phyloP scores from a whole-genome alignment of 2,888 invertebrate genomes.

The Leptinotarsa peninsularis region DNA sequence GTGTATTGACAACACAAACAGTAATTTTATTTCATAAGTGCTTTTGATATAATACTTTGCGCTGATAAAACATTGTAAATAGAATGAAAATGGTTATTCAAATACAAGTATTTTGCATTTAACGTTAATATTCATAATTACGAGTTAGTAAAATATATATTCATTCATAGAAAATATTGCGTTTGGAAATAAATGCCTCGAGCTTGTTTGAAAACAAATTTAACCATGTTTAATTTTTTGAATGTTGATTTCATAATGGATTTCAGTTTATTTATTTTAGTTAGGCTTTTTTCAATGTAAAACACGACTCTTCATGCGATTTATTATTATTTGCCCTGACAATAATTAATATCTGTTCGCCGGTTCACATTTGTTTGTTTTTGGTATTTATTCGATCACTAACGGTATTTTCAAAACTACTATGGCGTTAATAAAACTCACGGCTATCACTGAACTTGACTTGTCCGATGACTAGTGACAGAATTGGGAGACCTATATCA shows the following conservation, averaged over 20 bases:
- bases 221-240: not conserved
- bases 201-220: constrained; percentile 24
- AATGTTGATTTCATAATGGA: not conserved
- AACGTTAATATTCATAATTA: constrained; percentile 39
- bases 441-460: no score
- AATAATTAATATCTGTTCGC: constrained; percentile 7
- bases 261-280: constrained; percentile 27
- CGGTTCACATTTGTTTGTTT: not conserved
- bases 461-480: no score
- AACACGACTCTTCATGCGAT: constrained; percentile 21
- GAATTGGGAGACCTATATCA: no score
- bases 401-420: not conserved
- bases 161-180: constrained; percentile 33
- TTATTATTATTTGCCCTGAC: constrained; percentile 7
- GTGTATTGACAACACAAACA: no score
- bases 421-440: no score
- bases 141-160: constrained; percentile 44
- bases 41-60: constrained; percentile 10
- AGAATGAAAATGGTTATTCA: not conserved
- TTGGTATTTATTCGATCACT: not conserved
- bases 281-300: constrained; percentile 8
- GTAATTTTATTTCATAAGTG: constrained; percentile 22
- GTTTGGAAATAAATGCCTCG: constrained; percentile 33
- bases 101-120: constrained; percentile 18
- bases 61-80: not conserved